These are phyloP conservation scores for Desmophyllum pertusum DNA, from an alignment of 92 coral and sea anemone species.

Conservation along the genomic window DNA sequence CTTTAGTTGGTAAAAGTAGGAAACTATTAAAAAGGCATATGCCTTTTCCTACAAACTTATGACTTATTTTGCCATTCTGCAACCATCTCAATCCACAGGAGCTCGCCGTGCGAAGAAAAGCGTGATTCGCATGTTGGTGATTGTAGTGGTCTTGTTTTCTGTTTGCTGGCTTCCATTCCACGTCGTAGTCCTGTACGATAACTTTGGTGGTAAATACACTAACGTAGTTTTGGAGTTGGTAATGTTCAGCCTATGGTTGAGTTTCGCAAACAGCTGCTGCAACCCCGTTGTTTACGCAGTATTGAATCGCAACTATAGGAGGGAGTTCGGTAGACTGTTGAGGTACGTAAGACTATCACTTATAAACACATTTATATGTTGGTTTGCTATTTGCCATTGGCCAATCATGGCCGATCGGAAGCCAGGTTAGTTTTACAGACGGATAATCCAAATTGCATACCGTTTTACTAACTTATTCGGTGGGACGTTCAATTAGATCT, in stretches of 20 bases:
- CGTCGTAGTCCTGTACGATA: constrained; percentile 47
- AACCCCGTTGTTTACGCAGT: constrained; percentile 89
- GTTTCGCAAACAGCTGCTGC: constrained; percentile 78
- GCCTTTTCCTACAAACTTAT: too few relatives aligned
- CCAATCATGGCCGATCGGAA: too few relatives aligned
- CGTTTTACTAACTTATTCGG: too few relatives aligned
- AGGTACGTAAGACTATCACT: constrained; percentile 44
- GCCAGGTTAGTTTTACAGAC: too few relatives aligned
- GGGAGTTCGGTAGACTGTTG: constrained; percentile 68
- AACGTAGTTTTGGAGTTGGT: constrained; percentile 4
- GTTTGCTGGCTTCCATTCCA: constrained; percentile 82
- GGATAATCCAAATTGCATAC: too few relatives aligned
- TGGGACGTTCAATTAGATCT: too few relatives aligned
- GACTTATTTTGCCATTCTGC: too few relatives aligned
- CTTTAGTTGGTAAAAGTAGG: too few relatives aligned
- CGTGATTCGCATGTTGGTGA: constrained; percentile 84
- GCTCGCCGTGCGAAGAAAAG: constrained; percentile 79
- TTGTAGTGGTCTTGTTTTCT: constrained; percentile 73
- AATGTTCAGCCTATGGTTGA: constrained; percentile 67
- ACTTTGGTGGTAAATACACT: constrained; percentile 13
- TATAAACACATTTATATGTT: background rate
- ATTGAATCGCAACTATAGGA: constrained; percentile 77
- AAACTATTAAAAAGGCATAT: too few relatives aligned
- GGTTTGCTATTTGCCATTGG: background rate
- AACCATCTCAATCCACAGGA: constrained; percentile 47